Conservation (phyloP, 2,797 vertebrate genomes). For the Sus cebifrons region DNA sequence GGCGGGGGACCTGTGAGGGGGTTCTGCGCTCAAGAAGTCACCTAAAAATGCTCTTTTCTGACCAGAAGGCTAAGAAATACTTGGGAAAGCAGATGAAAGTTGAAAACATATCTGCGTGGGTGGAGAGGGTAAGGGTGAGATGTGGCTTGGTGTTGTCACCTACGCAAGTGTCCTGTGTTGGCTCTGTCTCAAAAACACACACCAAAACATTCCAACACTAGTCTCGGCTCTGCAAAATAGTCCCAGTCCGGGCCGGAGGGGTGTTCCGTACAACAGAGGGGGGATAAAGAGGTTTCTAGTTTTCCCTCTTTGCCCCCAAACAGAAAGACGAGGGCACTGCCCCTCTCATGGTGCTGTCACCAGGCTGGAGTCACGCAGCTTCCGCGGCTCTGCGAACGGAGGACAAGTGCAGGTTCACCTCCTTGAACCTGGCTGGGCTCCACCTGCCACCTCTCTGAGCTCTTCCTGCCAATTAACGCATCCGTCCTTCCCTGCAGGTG, state of each 20-base stretch:
- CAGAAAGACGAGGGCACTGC: background rate
- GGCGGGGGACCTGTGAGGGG: background rate
- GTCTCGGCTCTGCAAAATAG: background rate
- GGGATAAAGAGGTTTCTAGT: background rate
- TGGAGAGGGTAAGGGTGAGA: background rate
- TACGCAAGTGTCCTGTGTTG: background rate
- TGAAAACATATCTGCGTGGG: too few species aligned
- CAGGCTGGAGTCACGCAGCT: background rate
- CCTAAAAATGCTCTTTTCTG: background rate
- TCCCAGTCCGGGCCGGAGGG: background rate
- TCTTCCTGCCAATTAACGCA: constrained; percentile 84
- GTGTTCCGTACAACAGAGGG: accelerated
- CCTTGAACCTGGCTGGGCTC: constrained; percentile 27
- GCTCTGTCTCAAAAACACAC: background rate
- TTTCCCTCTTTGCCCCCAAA: background rate
- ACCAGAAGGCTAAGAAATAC: background rate
- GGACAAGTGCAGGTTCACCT: background rate
- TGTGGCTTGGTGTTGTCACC: background rate
- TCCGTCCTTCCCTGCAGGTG: constrained; percentile 82
- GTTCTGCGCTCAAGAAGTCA: background rate
- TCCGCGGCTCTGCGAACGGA: background rate
- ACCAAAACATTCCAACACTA: too few species aligned
- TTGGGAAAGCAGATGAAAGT: background rate
- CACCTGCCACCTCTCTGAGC: constrained; percentile 37
- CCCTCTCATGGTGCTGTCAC: too few species aligned